Base-by-base conservation (phyloP, 2,113 vertebrate species). In the Clarias macrocephalus region DNA sequence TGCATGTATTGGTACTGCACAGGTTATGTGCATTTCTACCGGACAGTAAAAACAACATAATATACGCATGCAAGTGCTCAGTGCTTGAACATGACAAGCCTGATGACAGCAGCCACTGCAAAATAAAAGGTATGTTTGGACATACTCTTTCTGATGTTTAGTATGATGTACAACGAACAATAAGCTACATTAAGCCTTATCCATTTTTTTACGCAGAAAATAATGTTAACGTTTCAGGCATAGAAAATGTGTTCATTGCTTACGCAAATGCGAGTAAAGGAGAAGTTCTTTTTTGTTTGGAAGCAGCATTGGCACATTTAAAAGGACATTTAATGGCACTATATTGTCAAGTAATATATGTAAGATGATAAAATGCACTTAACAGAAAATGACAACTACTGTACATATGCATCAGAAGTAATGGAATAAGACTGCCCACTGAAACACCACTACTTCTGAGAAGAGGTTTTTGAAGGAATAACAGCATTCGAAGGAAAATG, bases 401-500 rank as follows among this genome's bases (percentile, higher is more conserved):
- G 75, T 56, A 79, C 5, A 56, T 48, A 48, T 23, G 33, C 83
- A 59, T 25, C 11, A 25, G 30, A 42, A 75, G 16, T 75, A 48
- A 60, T 42, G 30, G 12, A 60, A 75, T 33, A 57, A 65, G 21
- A 52, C 15, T 16, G 25, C 62, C 18, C 37, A 25, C 10, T 65
- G 59, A 68, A 57, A 65, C 57, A 76, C 25, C 33, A 56, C 75
- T 68, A 12, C 12, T 65, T 30, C 5, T n/a, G 25, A 62, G 33
- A 62, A 5, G 10, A 30, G n/a, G 16, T 30, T 11, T 52, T 65
- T 48, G 15, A 19, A 77, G 42, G 11, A 79, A 33, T 81, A 87
- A 87, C 76, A 86, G 63, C 56, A 48, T 83, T 83, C 76, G 82
- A 28, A 48, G 30, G 25, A 73, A 30, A 28, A 2, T 79, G 66